Evolutionary conservation across 1,140 invertebrate genomes (phyloP).

Genomic region (Probaryconus sp.): DNA sequence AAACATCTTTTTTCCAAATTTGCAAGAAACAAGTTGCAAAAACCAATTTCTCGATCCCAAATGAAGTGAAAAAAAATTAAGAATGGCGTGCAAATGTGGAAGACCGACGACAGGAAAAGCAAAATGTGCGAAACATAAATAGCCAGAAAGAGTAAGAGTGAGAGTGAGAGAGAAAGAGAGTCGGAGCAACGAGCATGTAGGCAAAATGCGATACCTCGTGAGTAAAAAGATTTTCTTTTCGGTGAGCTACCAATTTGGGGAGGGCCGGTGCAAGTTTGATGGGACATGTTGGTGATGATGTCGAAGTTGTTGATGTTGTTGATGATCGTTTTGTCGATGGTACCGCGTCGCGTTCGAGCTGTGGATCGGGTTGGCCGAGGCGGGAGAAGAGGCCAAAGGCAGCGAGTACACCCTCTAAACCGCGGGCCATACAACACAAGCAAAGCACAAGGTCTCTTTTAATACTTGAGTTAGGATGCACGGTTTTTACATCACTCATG

Average conservation of each 20-base stretch:
- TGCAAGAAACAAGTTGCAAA: too few species aligned
- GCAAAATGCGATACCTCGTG: constrained; percentile 64
- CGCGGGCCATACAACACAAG: constrained; percentile 77
- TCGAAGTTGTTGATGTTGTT: constrained; percentile 70
- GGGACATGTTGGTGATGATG: constrained; percentile 73
- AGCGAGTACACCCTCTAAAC: constrained; percentile 79
- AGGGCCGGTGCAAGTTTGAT: constrained; percentile 75
- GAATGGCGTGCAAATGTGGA: too few species aligned
- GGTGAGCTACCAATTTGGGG: constrained; percentile 73
- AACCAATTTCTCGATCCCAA: too few species aligned
- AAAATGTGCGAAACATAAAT: too few species aligned
- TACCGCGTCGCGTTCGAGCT: constrained; percentile 74
- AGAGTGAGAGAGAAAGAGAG: constrained; percentile 44
- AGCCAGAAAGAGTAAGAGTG: constrained; percentile 28
- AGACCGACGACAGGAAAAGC: too few species aligned
- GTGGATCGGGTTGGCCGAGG: constrained; percentile 75
- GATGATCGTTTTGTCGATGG: constrained; percentile 74
- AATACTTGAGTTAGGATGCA: too few species aligned
- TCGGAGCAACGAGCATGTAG: constrained; percentile 54
- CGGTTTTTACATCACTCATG: too few species aligned
- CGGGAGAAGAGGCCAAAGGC: constrained; percentile 76
- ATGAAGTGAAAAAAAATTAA: too few species aligned
- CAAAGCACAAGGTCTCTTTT: constrained; percentile 72
- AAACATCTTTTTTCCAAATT: too few species aligned
- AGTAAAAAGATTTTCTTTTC: constrained; percentile 51